Conservation (phyloP, 2,888 invertebrate genomes). For the Antheraea assamensis region DNA sequence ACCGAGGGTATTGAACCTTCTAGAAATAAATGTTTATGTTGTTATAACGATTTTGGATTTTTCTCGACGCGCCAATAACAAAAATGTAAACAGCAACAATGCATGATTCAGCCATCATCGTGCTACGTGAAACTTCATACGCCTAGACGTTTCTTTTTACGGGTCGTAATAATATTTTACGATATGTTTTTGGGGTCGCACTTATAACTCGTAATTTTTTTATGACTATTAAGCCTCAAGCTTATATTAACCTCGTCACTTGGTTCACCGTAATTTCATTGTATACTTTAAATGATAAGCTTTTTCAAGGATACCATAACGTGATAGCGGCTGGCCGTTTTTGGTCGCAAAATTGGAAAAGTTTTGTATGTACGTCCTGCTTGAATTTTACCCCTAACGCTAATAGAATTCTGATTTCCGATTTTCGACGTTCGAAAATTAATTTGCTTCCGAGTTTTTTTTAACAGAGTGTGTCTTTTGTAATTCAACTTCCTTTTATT, state of each 20-base stretch:
- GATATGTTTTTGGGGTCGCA: not conserved
- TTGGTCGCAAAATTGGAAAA: constrained; percentile 20
- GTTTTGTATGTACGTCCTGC: constrained; percentile 14
- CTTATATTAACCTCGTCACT: not conserved
- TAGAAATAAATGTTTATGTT: not conserved
- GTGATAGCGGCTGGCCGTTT: not conserved
- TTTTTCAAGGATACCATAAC: not conserved
- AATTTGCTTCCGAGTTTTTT: not conserved
- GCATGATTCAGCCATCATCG: not conserved
- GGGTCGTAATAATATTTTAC: not conserved
- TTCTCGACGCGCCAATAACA: not conserved
- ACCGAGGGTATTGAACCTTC: not conserved
- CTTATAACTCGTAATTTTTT: not conserved
- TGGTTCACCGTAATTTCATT: not conserved
- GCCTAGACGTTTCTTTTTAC: not conserved
- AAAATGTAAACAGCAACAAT: not conserved
- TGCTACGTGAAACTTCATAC: not conserved
- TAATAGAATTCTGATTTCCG: constrained; percentile 15
- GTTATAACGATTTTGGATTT: not conserved
- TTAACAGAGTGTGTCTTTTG: not conserved
- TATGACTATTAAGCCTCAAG: not conserved
- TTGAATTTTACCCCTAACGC: constrained; percentile 6
- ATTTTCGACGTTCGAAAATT: not conserved
- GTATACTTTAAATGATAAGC: not conserved
- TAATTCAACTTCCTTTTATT: too few relatives aligned